Base-by-base conservation (phyloP, 2,888 invertebrate genomes). In the Oxycera nigricornis region DNA sequence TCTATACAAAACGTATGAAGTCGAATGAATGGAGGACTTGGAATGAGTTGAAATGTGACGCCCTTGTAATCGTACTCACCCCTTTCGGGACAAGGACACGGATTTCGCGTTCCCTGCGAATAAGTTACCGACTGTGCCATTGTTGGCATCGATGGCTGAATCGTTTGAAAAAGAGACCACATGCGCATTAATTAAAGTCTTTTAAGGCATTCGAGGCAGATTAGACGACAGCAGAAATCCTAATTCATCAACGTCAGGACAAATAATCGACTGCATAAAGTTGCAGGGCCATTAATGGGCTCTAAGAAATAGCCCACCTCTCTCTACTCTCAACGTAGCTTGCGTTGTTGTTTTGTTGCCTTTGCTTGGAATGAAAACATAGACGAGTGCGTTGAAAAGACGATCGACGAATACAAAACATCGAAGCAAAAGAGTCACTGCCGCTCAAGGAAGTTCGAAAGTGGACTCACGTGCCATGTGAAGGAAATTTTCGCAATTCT, bases 381-480 rank as follows among this genome's bases (percentile, higher is more conserved):
- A 61, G 61, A 73, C 57, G 39, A 73, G 46, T 73, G 57, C 22
- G 55, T 46, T 70, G 52, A 31, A 31, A 52, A 35, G 52, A 24
- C 35, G 22, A 55, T 26, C 55, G 11, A 2, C 52, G 22, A 30
- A 70, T 28, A 70, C 65, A 70, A 70, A 52, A 52, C 20, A 31
- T 55, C 22, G 30, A 50, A 22, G 24, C 9, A 50, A 50, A 55
- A 70, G 55, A 70, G 70, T 31, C 50, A 70, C 46, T 46, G 24
- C 22, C 22, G n/a, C 35, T 50, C 22, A 24, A 22, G 17, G 14
- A 68, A 20, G 9, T 6, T 59, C 59, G 70, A 74, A 77, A 77
- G 77, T 77, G 73, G 55, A 72, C 73, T 75, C 77, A 77, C 77
- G 77, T 77, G 77, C 73, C 75, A 75, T 73, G 70, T 77, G 41